Evolutionary conservation across 2,797 vertebrate species (phyloP), one percentile per base, ranked within the genome.

Genomic region (Coregonus suidteri): DNA sequence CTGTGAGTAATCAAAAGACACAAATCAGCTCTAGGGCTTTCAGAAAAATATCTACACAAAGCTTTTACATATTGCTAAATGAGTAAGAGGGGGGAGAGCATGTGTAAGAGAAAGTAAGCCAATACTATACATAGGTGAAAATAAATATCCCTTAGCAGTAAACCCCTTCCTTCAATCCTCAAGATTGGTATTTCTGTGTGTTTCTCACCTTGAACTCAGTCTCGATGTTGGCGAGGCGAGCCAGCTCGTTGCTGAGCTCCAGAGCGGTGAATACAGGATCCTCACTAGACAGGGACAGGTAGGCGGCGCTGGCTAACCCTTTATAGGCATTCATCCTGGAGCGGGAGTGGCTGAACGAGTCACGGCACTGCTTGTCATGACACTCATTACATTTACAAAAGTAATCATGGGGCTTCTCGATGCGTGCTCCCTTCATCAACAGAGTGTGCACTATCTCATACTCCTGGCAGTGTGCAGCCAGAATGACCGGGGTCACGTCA

Each of bases 301-400:
- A 95, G 78, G 95, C 95, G 0, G 95, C 94, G 15, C 95, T 96
- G 47, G 95, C 95, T 84, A 96, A 91, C 75, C 94, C 95, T 79
- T 96, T 96, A 87, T 96, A 96, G 81, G 95, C 95, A 0, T 96
- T 96, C 94, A 96, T 96, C 77, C 95, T 93, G 0, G 93, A 95
- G 6, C 95, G 94, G 0, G 95, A 96, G 87, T 96, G 95, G 54
- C 95, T 96, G 73, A 96, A 96, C 31, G 95, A 95, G 81, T 96
- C 95, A 64, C 93, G 93, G 71, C 88, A 91, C 84, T 95, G 95
- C 83, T 95, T 95, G 84, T 96, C 95, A 0, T 88, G 81, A 77
- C 95, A 96, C 82, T 96, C 94, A 0, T 83, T 81, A 79, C 95
- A 96, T 82, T 95, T 96, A 88, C 95, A 96, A 81, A 96, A 96